Conservation (phyloP, 2,797 vertebrate genomes). For the Eidolon dupreanum region DNA sequence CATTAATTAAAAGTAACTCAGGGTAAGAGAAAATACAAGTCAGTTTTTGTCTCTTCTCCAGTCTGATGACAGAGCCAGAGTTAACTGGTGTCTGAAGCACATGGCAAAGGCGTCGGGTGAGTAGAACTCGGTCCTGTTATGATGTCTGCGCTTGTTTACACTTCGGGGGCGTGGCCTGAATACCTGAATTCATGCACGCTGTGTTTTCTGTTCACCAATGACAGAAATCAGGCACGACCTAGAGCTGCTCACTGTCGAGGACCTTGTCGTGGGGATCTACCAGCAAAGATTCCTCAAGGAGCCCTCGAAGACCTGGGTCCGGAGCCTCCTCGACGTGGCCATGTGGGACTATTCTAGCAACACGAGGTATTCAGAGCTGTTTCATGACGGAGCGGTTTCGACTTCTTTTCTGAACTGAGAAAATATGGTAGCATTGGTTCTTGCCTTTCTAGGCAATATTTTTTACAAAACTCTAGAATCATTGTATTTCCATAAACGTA, state of each 20-base stretch:
- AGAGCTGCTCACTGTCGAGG: constrained; percentile 84
- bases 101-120: constrained; percentile 83
- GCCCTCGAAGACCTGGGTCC: constrained; percentile 84
- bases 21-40: neutral
- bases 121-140: neutral
- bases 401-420: neutral
- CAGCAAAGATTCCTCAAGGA: constrained; percentile 84
- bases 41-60: constrained; percentile 68
- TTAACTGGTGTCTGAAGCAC: constrained; percentile 86
- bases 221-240: constrained; percentile 79
- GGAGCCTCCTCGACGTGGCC: constrained; percentile 81
- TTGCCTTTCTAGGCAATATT: neutral
- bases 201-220: constrained; percentile 27
- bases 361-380: constrained; percentile 82
- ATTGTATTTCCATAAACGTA: constrained; percentile 6
- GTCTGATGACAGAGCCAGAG: constrained; percentile 83
- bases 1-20: neutral
- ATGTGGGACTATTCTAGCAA: constrained; percentile 88
- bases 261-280: constrained; percentile 84
- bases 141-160: neutral
- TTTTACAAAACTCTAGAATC: neutral
- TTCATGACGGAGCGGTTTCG: neutral
- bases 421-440: neutral
- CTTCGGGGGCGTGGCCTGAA: neutral
- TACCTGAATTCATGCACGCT: neutral